Percentiles rank a stretch among this genome's conserved stretches.
Evolutionary conservation across 2,113 vertebrate species (phyloP).

Genomic region (Pogonocichla stellata): DNA sequence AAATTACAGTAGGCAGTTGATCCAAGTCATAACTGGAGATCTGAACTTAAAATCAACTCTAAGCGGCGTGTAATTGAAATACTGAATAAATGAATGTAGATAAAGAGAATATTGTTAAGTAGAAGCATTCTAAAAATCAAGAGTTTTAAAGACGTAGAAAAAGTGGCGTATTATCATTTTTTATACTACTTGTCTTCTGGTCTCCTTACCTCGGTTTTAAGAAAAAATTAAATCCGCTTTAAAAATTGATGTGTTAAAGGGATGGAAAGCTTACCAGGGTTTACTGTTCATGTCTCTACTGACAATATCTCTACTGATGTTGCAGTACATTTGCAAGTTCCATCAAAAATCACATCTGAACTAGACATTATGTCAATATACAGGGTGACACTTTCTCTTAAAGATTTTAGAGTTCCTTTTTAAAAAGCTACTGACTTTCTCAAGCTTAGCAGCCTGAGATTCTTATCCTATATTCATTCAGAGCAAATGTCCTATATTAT

Average conservation of each 20-base stretch:
- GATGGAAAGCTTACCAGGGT: background rate
- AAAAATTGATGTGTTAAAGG: background rate
- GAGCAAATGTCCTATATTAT: background rate
- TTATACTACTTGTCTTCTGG: background rate
- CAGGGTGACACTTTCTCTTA: background rate
- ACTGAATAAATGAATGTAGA: background rate
- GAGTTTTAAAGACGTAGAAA: background rate
- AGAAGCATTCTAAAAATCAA: background rate
- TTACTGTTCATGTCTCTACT: background rate
- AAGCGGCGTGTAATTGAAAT: background rate
- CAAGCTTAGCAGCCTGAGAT: background rate
- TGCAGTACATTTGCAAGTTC: background rate
- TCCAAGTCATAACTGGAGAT: background rate
- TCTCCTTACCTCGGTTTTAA: background rate
- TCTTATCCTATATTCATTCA: background rate
- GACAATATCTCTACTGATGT: background rate
- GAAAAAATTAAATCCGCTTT: background rate
- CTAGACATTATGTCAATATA: background rate
- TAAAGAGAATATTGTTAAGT: background rate
- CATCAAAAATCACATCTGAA: background rate
- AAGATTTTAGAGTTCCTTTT: background rate
- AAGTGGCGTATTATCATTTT: background rate
- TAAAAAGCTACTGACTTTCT: background rate
- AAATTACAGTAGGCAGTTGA: background rate
- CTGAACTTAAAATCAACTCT: background rate